A percentile compares a stretch with the other conserved stretches of the same genome.
phyloP scores from a whole-genome alignment of 2,113 vertebrate species.

The Promerops cafer region DNA sequence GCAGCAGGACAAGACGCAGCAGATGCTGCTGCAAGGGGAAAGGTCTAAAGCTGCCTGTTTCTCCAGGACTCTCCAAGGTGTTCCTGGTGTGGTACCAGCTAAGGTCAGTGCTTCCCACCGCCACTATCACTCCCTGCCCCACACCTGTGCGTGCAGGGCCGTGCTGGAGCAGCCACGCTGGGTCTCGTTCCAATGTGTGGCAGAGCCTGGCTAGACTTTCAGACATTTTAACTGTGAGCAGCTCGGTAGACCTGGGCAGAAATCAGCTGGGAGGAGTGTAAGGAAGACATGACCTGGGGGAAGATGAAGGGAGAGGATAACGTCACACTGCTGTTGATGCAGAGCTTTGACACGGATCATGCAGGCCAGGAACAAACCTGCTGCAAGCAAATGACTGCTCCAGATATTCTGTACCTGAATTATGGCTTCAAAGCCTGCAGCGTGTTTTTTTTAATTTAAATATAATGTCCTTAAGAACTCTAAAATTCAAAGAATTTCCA shows the following conservation, averaged over 20 bases:
- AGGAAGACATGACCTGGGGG: not conserved
- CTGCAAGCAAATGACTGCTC: not conserved
- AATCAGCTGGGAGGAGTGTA: not conserved
- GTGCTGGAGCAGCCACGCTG: not conserved
- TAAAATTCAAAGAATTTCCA: not conserved
- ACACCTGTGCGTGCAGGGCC: not conserved
- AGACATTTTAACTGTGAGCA: not conserved
- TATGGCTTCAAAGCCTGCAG: not conserved
- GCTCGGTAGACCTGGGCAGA: not conserved
- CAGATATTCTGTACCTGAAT: not conserved
- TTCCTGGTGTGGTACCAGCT: not conserved
- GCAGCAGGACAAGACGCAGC: not conserved
- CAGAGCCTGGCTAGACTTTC: not conserved
- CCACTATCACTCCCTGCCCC: not conserved
- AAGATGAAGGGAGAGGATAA: not conserved
- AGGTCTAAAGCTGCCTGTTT: not conserved
- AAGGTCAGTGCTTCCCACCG: rapidly evolving
- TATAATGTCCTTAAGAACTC: not conserved
- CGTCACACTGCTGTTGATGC: not conserved
- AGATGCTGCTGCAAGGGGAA: not conserved
- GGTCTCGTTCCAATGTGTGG: not conserved
- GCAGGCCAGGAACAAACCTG: not conserved
- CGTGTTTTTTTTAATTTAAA: not conserved
- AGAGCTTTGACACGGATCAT: not conserved
- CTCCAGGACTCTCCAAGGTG: not conserved